Conservation (phyloP, 2,888 invertebrate species). For the Carcina quercana region DNA sequence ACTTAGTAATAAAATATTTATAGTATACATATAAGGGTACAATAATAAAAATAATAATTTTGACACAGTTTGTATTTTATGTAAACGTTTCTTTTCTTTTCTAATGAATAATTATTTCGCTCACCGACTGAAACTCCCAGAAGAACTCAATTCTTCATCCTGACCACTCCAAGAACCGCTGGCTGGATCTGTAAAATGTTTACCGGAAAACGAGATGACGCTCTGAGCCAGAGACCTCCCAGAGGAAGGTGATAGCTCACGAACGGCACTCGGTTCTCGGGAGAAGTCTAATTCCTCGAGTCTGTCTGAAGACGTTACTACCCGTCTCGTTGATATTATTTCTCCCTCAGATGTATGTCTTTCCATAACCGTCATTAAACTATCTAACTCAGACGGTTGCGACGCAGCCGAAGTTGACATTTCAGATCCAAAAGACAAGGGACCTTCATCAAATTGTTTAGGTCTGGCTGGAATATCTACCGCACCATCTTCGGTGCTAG, state of each 20-base stretch:
- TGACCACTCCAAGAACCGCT: constrained; percentile 73
- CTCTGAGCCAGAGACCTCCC: constrained; percentile 68
- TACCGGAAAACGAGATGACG: constrained; percentile 58
- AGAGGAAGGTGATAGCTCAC: constrained; percentile 69
- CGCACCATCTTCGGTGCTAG: constrained; percentile 59
- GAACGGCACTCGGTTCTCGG: constrained; percentile 52
- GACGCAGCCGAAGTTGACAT: constrained; percentile 69
- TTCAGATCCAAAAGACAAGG: constrained; percentile 64
- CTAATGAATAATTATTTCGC: too few species aligned
- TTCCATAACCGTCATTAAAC: constrained; percentile 65
- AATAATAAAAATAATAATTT: too few species aligned
- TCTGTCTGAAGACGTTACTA: constrained; percentile 48
- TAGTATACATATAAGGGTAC: too few species aligned
- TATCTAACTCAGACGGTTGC: constrained; percentile 67
- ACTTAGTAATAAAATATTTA: too few species aligned
- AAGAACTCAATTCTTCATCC: constrained; percentile 68
- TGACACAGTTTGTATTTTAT: too few species aligned
- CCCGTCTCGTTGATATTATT: constrained; percentile 52
- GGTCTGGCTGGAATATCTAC: constrained; percentile 59
- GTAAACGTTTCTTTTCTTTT: too few species aligned
- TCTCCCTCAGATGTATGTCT: constrained; percentile 59
- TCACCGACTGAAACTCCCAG: constrained; percentile 69
- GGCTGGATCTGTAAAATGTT: constrained; percentile 73
- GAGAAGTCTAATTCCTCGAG: constrained; percentile 61
- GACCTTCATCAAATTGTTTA: constrained; percentile 47